Evolutionary conservation across 2,113 vertebrate genomes (phyloP).

Genomic region (Dipodomys stephensi): DNA sequence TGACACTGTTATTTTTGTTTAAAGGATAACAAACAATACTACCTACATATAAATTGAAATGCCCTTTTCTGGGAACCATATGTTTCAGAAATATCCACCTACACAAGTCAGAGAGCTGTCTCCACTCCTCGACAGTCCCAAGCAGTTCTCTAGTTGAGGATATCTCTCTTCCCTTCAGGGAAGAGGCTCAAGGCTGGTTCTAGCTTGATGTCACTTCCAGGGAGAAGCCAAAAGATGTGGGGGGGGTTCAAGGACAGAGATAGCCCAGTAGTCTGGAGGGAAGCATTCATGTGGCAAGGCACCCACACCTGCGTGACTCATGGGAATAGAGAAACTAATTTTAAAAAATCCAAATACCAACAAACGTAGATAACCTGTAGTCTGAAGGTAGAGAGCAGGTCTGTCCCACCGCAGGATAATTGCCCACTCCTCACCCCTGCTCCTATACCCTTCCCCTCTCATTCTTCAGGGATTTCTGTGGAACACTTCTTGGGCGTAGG

Average conservation of each 20-base stretch:
- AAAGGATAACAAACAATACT: too few relatives aligned
- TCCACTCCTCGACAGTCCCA: too few relatives aligned
- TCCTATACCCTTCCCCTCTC: accelerated
- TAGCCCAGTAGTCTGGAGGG: neutral
- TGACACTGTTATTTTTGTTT: too few relatives aligned
- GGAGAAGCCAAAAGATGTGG: too few relatives aligned
- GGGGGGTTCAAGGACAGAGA: neutral
- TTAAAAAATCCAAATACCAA: neutral
- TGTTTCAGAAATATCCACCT: neutral
- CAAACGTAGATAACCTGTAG: neutral
- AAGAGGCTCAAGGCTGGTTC: neutral
- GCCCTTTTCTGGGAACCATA: neutral
- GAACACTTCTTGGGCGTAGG: neutral
- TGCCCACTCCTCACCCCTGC: accelerated
- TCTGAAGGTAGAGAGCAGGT: neutral
- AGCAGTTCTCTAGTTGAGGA: neutral
- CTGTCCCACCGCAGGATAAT: neutral
- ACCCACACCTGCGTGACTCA: neutral
- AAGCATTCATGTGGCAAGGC: neutral
- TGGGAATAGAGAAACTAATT: neutral
- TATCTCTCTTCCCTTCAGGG: neutral
- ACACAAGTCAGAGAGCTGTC: neutral
- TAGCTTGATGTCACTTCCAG: neutral
- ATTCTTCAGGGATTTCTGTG: neutral
- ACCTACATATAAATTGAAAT: neutral